Base-by-base conservation (phyloP, 2,113 vertebrate species). In the Tretioscincus oriximinensis region DNA sequence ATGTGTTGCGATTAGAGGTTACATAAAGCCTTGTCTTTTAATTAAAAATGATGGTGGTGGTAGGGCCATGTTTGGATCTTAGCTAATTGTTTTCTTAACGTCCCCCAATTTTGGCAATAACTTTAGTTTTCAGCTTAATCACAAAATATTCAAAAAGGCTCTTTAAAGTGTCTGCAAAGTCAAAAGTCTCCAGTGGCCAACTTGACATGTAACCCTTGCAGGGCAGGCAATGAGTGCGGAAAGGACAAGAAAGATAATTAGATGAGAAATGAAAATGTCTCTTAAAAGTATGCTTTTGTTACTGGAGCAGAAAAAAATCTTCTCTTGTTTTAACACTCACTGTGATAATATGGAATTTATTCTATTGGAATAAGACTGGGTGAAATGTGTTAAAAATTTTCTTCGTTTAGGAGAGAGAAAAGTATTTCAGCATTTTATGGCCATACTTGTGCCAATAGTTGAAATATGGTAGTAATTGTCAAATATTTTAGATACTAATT, bases 361-460 rank as follows among this genome's bases (percentile, higher is more conserved):
- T 9, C 2, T 0, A 0, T 11, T 20, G 45, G 51, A 51, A 77
- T 31, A 65, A 45, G 5, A 24, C 0, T 45, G 9, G 2, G 7
- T 26, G 14, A 6, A 0, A 10, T 5, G 26, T 47, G 28, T 0
- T 26, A 24, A 26, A 22, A 26, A 26, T 63, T 63, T 63, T 26
- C 21, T 26, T 63, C 2, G 61, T 61, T 61, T 61, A 8, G 22
- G 22, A 7, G 54, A 16, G 54, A 18, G 18, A 58, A 58, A 58
- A 58, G 20, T 35, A 75, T 45, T 26, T 29, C 0, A 0, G 45
- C 14, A 1, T 1, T 77, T 26, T n/a, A 41, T 69, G 0, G 2
- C 24, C 26, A 26, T 2, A 0, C 21, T 74, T 9, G 1, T 29
- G 54, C 16, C 11, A 51, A 7, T 26, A 73, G 66, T 54, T 20